Conservation (phyloP, 1,140 invertebrate species). For the Procambarus clarkii region DNA sequence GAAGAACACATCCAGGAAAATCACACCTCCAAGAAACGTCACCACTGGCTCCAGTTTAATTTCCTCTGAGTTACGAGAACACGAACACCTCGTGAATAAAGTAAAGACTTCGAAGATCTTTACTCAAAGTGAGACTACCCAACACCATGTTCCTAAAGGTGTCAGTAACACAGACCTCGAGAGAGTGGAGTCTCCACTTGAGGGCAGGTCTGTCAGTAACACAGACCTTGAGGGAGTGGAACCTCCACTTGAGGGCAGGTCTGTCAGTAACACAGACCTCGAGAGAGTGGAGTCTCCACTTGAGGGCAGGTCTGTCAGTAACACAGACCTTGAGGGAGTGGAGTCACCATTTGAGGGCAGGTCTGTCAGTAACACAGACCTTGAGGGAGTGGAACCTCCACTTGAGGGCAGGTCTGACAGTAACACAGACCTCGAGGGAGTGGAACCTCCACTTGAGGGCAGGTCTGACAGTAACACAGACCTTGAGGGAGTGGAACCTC, state of each 20-base stretch:
- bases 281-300: too few relatives aligned
- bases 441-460: too few relatives aligned
- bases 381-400: too few relatives aligned
- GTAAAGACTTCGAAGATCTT: neutral
- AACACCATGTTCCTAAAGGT: neutral
- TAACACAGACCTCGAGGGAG: too few relatives aligned
- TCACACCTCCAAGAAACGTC: neutral
- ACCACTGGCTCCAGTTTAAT: neutral
- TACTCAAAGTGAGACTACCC: neutral
- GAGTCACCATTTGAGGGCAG: too few relatives aligned
- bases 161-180: neutral
- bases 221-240: neutral
- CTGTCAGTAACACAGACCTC: neutral
- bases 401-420: too few relatives aligned
- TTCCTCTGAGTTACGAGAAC: neutral
- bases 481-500: too few relatives aligned
- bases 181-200: neutral
- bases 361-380: too few relatives aligned
- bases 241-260: neutral
- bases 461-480: too few relatives aligned
- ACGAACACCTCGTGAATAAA: neutral
- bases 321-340: too few relatives aligned
- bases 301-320: too few relatives aligned
- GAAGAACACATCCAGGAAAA: neutral
- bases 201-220: neutral